phyloP scores from a whole-genome alignment of 1,140 invertebrate species.

The Colletes latitarsis region DNA sequence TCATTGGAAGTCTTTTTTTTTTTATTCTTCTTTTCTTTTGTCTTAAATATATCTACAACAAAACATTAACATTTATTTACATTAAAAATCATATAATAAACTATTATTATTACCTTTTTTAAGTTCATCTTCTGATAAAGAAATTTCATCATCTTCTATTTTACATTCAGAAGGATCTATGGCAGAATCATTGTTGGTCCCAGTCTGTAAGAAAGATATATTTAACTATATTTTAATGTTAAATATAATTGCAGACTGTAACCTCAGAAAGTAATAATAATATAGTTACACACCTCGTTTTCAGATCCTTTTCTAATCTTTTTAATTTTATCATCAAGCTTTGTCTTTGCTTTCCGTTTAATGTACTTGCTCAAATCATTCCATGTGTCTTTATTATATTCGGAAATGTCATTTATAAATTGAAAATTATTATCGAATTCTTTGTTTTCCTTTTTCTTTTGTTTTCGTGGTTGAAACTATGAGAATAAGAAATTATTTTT shows the following conservation, averaged over 20 bases:
- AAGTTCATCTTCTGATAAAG: conserved; percentile 87
- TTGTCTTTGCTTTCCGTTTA: conserved; percentile 89
- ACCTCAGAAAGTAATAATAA: neutral
- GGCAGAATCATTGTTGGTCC: conserved; percentile 66
- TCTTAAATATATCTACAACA: conserved; percentile 74
- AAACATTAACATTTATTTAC: conserved; percentile 24
- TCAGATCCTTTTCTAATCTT: conserved; percentile 82
- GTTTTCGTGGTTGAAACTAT: conserved; percentile 90
- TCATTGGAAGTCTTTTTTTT: conserved; percentile 74
- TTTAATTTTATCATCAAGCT: conserved; percentile 93
- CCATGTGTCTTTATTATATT: conserved; percentile 93
- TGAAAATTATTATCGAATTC: conserved; percentile 89
- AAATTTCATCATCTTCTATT: conserved; percentile 72
- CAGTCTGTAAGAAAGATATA: conserved; percentile 43
- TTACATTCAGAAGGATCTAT: conserved; percentile 67
- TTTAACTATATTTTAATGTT: conserved; percentile 34
- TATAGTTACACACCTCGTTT: conserved; percentile 71
- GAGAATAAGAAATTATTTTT: conserved; percentile 30
- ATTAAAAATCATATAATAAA: conserved; percentile 3
- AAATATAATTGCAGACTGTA: neutral
- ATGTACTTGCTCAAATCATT: conserved; percentile 92
- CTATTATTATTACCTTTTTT: conserved; percentile 82
- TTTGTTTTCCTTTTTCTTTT: conserved; percentile 86
- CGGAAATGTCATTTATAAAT: conserved; percentile 87
- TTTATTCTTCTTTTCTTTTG: conserved; percentile 69